Percentiles rank a stretch among this genome's conserved stretches.
Evolutionary conservation across 2,888 invertebrate genomes (phyloP).

Genomic region (Notodonta dromedarius): DNA sequence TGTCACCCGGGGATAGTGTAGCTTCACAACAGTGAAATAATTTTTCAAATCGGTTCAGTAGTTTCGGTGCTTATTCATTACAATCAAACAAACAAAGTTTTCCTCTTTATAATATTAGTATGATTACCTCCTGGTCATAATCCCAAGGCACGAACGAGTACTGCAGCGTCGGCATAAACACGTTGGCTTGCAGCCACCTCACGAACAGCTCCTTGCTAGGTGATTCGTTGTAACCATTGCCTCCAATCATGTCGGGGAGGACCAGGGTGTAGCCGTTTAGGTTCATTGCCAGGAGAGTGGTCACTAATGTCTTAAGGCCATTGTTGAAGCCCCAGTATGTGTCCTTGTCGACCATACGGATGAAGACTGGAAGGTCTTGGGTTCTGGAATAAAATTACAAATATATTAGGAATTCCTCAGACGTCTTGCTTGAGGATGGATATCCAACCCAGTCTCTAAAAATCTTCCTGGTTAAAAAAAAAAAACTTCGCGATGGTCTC

Average conservation of each 20-base stretch:
- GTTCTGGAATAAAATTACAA: conserved; percentile 67
- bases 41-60: too few relatives aligned
- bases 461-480: too few relatives aligned
- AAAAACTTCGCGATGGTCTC: too few relatives aligned
- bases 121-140: conserved; percentile 85
- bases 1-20: too few relatives aligned
- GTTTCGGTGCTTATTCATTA: too few relatives aligned
- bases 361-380: conserved; percentile 88
- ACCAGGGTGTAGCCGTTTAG: conserved; percentile 88
- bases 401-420: not conserved
- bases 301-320: conserved; percentile 88
- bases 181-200: conserved; percentile 91
- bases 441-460: not conserved
- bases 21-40: too few relatives aligned
- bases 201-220: conserved; percentile 87
- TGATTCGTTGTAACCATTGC: conserved; percentile 85
- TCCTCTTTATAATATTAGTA: too few relatives aligned
- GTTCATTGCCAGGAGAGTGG: conserved; percentile 87
- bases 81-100: too few relatives aligned
- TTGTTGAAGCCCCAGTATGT: conserved; percentile 88
- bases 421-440: not conserved
- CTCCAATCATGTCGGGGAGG: conserved; percentile 92
- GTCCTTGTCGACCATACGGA: conserved; percentile 92
- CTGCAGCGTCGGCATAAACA: conserved; percentile 92
- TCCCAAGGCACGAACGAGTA: conserved; percentile 93